Evolutionary conservation across 2,113 vertebrate species (phyloP).

Genomic region (Salvelinus fontinalis): DNA sequence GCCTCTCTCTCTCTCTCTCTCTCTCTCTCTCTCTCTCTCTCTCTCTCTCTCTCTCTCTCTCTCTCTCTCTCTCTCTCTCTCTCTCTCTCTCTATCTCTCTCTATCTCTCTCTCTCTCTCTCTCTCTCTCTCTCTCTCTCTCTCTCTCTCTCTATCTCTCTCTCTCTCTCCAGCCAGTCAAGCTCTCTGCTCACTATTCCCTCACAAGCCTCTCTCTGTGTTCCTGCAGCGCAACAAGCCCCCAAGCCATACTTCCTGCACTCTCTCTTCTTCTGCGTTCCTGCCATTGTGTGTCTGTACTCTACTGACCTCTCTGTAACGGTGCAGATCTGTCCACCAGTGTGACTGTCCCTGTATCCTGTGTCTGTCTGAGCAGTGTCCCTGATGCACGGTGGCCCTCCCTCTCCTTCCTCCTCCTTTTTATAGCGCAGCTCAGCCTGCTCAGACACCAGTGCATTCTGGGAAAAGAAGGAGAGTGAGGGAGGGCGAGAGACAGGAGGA

Average conservation of each 20-base stretch:
- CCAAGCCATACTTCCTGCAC: constrained; percentile 10
- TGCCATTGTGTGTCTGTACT: constrained; percentile 36
- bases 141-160: not conserved
- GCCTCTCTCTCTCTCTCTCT: too few species aligned
- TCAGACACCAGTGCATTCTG: constrained; percentile 70
- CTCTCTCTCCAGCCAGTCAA: constrained; percentile 13
- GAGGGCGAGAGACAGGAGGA: not conserved
- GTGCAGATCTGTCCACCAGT: constrained; percentile 57
- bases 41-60: too few species aligned
- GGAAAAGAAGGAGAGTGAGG: constrained; percentile 53
- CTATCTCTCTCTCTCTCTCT: not conserved
- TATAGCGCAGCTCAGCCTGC: constrained; percentile 71
- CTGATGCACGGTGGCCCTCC: constrained; percentile 72
- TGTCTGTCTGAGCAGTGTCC: constrained; percentile 62
- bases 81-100: not conserved
- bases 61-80: not conserved
- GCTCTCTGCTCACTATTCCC: constrained; percentile 43
- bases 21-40: too few species aligned
- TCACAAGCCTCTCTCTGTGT: constrained; percentile 8
- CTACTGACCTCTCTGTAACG: constrained; percentile 73
- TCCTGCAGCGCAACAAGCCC: constrained; percentile 20
- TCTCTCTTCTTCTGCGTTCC: constrained; percentile 45
- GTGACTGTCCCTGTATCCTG: constrained; percentile 59
- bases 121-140: not conserved
- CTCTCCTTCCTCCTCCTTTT: constrained; percentile 69